Evolutionary conservation across 2,113 vertebrate species (phyloP).

Genomic region (Falco punctatus): DNA sequence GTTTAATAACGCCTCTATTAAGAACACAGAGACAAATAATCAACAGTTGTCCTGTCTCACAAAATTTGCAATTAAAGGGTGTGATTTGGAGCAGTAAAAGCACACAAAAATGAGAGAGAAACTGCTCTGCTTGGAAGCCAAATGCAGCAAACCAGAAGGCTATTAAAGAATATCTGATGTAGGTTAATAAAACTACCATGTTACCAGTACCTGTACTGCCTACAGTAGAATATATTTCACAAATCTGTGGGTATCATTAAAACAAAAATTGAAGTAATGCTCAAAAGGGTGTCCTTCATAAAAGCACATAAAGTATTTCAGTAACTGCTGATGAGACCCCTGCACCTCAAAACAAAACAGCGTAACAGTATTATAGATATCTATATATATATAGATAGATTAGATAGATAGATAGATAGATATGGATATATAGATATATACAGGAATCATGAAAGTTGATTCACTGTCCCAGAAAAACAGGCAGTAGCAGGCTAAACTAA

Average conservation of each 20-base stretch:
- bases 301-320: neutral
- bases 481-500: neutral
- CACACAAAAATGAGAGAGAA: neutral
- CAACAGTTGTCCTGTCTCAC: constrained; percentile 5
- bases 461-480: neutral
- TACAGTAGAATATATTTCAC: neutral
- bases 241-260: neutral
- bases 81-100: neutral
- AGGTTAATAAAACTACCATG: neutral
- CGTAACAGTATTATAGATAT: neutral
- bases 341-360: neutral
- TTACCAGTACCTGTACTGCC: neutral
- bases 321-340: neutral
- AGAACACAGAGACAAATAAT: constrained; percentile 32
- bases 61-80: neutral
- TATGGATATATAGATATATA: neutral
- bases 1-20: neutral
- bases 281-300: neutral
- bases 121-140: neutral
- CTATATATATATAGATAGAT: neutral
- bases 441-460: neutral
- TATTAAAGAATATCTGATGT: neutral
- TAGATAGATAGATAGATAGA: too few species aligned
- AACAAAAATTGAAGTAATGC: neutral
- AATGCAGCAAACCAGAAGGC: neutral